phyloP scores from a whole-genome alignment of 2,888 invertebrate species.

The Ophion ellenae region DNA sequence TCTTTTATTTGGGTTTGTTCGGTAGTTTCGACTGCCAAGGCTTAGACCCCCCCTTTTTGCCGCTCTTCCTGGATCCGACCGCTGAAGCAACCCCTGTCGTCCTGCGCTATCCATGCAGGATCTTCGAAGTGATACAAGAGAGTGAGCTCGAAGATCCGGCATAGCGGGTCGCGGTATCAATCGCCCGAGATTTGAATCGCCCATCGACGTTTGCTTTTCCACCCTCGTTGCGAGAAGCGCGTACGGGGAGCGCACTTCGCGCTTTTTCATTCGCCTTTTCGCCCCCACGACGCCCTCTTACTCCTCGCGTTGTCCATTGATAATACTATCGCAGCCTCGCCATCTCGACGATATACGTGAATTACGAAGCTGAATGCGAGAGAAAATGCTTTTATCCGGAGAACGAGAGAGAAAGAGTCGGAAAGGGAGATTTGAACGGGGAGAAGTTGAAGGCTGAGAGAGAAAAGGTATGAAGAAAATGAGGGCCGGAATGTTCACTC shows the following conservation, averaged over 20 bases:
- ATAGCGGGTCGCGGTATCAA: constrained; percentile 63
- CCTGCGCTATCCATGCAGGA: neutral
- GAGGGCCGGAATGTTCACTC: neutral
- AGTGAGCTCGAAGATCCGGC: constrained; percentile 37
- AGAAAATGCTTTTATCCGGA: constrained; percentile 56
- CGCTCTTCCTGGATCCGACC: too few relatives aligned
- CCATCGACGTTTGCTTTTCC: constrained; percentile 46
- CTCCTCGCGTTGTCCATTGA: constrained; percentile 23
- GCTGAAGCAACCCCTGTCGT: neutral
- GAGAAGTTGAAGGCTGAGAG: neutral
- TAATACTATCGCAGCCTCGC: constrained; percentile 62
- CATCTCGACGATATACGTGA: constrained; percentile 63
- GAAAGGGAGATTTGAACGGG: neutral
- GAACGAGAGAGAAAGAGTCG: constrained; percentile 15
- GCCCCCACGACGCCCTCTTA: too few relatives aligned
- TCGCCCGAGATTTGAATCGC: constrained; percentile 71
- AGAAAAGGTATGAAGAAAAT: constrained; percentile 5
- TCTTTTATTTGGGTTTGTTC: too few relatives aligned
- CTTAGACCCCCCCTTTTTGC: too few relatives aligned
- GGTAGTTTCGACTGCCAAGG: too few relatives aligned
- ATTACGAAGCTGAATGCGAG: constrained; percentile 61
- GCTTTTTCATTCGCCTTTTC: constrained; percentile 14
- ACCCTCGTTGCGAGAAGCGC: constrained; percentile 18
- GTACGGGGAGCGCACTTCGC: constrained; percentile 44
- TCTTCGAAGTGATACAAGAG: constrained; percentile 59